A percentile compares a stretch with the other conserved stretches of the same genome.
Evolutionary conservation across 2,888 invertebrate genomes (phyloP).

Genomic region (Cephus sareptanus): DNA sequence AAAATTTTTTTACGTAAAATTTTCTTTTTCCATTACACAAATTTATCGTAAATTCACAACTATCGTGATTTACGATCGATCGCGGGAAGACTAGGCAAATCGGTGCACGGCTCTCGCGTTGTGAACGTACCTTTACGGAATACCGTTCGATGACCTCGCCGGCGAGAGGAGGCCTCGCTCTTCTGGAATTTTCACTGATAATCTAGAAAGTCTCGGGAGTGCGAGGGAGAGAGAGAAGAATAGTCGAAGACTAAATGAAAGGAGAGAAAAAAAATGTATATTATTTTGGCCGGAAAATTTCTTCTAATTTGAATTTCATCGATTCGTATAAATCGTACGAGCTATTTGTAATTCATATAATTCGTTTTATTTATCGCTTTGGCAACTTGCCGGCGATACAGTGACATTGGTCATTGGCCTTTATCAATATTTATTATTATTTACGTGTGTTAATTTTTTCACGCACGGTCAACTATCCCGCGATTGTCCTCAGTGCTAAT

Average conservation of each 20-base stretch:
- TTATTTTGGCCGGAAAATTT: background rate
- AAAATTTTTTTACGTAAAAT: too few species aligned
- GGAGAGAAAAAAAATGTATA: too few species aligned
- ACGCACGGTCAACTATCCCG: background rate
- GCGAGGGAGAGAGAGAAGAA: background rate
- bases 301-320: background rate
- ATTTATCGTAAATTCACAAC: background rate
- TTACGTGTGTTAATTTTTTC: background rate
- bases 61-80: background rate
- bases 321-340: background rate
- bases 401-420: background rate
- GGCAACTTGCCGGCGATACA: background rate
- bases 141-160: conserved; percentile 39
- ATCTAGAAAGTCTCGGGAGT: conserved; percentile 30
- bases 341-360: background rate
- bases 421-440: background rate
- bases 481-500: background rate
- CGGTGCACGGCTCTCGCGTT: background rate
- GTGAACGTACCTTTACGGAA: background rate
- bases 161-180: conserved; percentile 34
- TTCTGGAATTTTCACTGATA: conserved; percentile 35
- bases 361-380: background rate
- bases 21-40: background rate
- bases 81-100: background rate
- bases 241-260: background rate